Evolutionary conservation across 2,888 invertebrate genomes (phyloP).

Genomic region (Mycalesis mineus): DNA sequence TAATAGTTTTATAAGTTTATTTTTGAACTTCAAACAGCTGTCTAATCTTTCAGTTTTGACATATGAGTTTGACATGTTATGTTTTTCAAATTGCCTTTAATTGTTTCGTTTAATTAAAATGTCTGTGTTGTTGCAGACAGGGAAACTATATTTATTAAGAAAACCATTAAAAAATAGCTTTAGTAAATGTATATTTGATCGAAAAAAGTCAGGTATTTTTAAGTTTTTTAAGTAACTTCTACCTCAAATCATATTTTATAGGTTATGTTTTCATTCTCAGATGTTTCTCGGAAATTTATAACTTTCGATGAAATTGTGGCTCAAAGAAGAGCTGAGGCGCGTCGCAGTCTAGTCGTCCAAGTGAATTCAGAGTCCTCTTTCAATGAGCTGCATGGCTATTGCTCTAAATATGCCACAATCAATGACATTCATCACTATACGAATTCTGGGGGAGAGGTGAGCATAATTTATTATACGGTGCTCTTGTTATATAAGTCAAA

Average conservation of each 20-base stretch:
- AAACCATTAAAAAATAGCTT: constrained; percentile 37
- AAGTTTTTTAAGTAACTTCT: neutral
- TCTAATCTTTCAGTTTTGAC: neutral
- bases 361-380: constrained; percentile 84
- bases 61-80: constrained; percentile 16
- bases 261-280: constrained; percentile 59
- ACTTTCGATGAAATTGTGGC: constrained; percentile 79
- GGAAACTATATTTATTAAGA: constrained; percentile 49
- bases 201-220: constrained; percentile 56
- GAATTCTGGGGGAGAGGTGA: constrained; percentile 66
- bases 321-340: constrained; percentile 81
- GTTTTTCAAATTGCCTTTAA: constrained; percentile 10
- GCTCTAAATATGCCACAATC: constrained; percentile 81
- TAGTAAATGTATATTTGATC: constrained; percentile 49
- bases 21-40: neutral
- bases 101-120: constrained; percentile 49
- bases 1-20: too few relatives aligned
- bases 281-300: constrained; percentile 50
- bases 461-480: too few relatives aligned
- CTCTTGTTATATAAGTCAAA: too few relatives aligned
- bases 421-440: constrained; percentile 82
- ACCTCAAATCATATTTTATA: constrained; percentile 34
- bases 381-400: constrained; percentile 82
- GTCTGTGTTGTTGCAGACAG: constrained; percentile 63
- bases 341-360: constrained; percentile 85